Evolutionary conservation across 2,888 invertebrate genomes (phyloP), one percentile per base, ranked within the genome.

Genomic region (Drosophila affinis): DNA sequence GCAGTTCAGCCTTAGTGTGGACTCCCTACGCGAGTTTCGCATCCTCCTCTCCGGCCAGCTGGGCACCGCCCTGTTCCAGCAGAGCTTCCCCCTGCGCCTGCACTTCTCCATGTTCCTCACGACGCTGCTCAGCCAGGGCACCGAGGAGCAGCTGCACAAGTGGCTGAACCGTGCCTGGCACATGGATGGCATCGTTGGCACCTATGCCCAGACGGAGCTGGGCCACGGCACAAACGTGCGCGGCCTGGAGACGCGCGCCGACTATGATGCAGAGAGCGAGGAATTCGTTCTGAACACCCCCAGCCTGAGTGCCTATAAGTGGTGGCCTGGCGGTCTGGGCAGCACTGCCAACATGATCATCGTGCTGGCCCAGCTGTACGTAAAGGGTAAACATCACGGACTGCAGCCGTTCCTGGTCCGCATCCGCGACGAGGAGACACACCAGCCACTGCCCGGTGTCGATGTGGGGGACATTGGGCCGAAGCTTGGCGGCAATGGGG

Each of bases 291-390:
- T 99, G 32, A 94, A 98, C 89, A 96, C 96, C 59, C 98, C 98
- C 1, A 96, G 96, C 0, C 92, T 97, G 24, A 96, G 97, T 0
- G 94, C 98, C 0, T 97, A 96, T 90, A 99, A 98, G 93, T 98
- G 98, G 98, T 98, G 98, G 98, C 98, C 98, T n/a, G 98, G 98
- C 7, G 96, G 96, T 89, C 93, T 98, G 94, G 98, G 98, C 0
- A 98, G 98, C 74, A 96, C 98, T 0, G 96, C 97, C 17, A 98
- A 98, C 93, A 96, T 97, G 92, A 97, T 97, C 55, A 93, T 99
- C 24, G 96, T 99, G 0, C 94, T 98, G 91, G 98, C 98, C 3
- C 98, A 98, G 90, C 93, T 99, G 4, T 95, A 96, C 90, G 96
- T 97, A 1, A 94, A 95, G 77, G 96, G 96, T 3, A 93, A 95